phyloP scores from a whole-genome alignment of 2,113 vertebrate genomes.

The Gallinago undulata region DNA sequence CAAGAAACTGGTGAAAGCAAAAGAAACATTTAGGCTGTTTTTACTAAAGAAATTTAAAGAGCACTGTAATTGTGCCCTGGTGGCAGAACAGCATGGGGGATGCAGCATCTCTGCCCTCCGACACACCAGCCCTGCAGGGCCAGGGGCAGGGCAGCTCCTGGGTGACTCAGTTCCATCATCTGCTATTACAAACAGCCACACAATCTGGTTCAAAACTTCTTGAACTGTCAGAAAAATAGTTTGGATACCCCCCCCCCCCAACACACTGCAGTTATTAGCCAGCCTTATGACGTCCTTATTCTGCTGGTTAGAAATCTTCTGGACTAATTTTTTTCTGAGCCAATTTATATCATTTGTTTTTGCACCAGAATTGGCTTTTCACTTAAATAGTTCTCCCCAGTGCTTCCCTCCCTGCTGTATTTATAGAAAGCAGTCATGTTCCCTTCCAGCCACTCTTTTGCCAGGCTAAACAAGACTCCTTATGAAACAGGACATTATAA shows the following conservation, averaged over 20 bases:
- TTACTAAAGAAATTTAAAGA: neutral
- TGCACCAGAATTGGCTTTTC: conserved; percentile 8
- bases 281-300: neutral
- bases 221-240: neutral
- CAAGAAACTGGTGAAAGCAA: neutral
- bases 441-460: conserved; percentile 3
- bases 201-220: neutral
- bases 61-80: neutral
- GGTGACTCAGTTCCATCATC: neutral
- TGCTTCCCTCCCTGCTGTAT: neutral
- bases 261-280: neutral
- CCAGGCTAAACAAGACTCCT: conserved; percentile 30
- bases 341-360: neutral
- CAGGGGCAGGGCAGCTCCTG: neutral
- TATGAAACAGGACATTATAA: conserved; percentile 42
- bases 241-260: neutral
- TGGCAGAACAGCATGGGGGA: neutral
- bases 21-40: neutral
- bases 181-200: neutral
- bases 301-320: neutral
- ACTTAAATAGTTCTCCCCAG: conserved; percentile 23
- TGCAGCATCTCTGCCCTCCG: neutral
- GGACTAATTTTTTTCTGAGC: neutral
- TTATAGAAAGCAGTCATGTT: conserved; percentile 40
- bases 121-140: neutral